Evolutionary conservation across 2,113 vertebrate species (phyloP).

Genomic region (Oryzias woworae): DNA sequence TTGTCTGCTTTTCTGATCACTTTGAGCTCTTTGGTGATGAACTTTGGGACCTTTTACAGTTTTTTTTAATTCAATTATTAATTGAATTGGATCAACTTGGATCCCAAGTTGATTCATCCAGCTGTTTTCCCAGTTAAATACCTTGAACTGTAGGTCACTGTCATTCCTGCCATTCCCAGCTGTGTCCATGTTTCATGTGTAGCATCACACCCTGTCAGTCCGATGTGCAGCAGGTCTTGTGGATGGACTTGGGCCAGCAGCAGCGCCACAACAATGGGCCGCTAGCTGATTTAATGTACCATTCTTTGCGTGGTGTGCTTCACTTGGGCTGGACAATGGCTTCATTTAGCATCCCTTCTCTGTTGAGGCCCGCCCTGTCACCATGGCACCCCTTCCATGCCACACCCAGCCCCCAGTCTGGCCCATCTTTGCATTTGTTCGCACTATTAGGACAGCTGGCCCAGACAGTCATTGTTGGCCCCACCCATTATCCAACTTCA

Average conservation of each 20-base stretch:
- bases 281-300: slow-evolving; percentile 77
- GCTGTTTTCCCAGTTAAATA: too few species aligned
- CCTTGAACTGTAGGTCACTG: neutral
- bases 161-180: neutral
- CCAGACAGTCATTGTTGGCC: slow-evolving; percentile 51
- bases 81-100: too few species aligned
- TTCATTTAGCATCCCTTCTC: slow-evolving; percentile 76
- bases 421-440: slow-evolving; percentile 63
- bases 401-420: slow-evolving; percentile 68
- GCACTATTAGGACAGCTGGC: slow-evolving; percentile 65
- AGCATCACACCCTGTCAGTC: neutral
- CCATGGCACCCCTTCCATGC: slow-evolving; percentile 62
- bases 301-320: slow-evolving; percentile 76
- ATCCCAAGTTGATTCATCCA: too few species aligned
- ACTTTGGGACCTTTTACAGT: too few species aligned
- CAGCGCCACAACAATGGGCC: slow-evolving; percentile 70
- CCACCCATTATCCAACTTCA: slow-evolving; percentile 50
- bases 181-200: slow-evolving; percentile 6
- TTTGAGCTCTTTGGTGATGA: too few species aligned
- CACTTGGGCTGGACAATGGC: slow-evolving; percentile 79
- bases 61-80: too few species aligned
- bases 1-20: too few species aligned
- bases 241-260: slow-evolving; percentile 41
- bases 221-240: slow-evolving; percentile 33
- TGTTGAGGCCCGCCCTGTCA: slow-evolving; percentile 60